phyloP scores from a whole-genome alignment of 2,113 vertebrate genomes.

The Alethe diademata region DNA sequence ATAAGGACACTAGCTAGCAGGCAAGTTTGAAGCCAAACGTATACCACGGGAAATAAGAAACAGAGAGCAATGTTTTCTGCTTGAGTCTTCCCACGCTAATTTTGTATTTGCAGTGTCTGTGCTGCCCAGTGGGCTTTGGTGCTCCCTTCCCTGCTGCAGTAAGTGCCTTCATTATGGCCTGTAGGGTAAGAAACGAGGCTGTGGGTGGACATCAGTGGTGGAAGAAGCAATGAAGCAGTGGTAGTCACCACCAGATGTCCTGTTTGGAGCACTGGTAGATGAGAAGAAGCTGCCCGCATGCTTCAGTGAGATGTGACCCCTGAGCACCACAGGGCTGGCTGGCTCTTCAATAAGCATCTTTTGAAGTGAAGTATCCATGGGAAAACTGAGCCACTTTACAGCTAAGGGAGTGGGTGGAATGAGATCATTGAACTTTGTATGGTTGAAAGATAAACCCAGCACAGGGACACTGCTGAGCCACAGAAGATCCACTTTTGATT shows the following conservation, averaged over 20 bases:
- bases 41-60: not conserved
- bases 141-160: not conserved
- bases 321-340: not conserved
- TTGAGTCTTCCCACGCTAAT: not conserved
- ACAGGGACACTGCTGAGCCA: fast-evolving
- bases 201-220: not conserved
- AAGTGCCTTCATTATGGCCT: not conserved
- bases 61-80: not conserved
- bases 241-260: not conserved
- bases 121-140: not conserved
- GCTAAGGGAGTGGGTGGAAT: not conserved
- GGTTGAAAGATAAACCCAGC: not conserved
- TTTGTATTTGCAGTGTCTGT: not conserved
- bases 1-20: not conserved
- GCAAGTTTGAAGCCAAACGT: not conserved
- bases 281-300: not conserved
- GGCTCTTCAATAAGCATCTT: not conserved
- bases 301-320: not conserved
- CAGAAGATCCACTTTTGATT: fast-evolving
- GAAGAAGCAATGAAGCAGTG: not conserved
- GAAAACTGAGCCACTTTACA: not conserved
- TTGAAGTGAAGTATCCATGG: not conserved
- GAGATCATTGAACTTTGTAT: not conserved
- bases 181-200: not conserved
- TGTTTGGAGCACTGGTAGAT: not conserved